Percentiles rank a stretch among this genome's conserved stretches.
phyloP scores from a whole-genome alignment of 1,140 invertebrate species.

The Drosophila suzukii region DNA sequence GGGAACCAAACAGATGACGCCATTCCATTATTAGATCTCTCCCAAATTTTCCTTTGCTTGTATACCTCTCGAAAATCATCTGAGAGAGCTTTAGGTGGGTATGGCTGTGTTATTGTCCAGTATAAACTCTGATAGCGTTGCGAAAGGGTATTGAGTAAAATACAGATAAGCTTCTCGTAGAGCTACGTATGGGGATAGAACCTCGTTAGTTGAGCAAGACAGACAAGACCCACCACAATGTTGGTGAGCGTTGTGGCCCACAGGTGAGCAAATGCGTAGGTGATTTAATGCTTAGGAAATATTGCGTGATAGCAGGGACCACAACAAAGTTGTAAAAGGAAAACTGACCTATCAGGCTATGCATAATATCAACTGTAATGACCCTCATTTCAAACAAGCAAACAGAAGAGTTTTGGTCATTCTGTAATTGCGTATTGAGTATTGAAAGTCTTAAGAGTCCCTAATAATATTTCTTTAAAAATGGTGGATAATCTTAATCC shows the following conservation, averaged over 20 bases:
- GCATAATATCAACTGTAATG: constrained; percentile 10
- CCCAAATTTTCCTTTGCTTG: constrained; percentile 8
- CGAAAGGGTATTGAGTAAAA: constrained; percentile 18
- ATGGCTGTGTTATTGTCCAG: constrained; percentile 29
- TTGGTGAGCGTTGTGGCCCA: constrained; percentile 59
- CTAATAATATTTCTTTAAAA: too few relatives aligned
- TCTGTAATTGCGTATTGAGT: too few relatives aligned
- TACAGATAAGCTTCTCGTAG: constrained; percentile 32
- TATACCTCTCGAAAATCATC: constrained; percentile 15
- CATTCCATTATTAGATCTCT: constrained; percentile 26
- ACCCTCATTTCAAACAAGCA: background rate
- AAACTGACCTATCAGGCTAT: constrained; percentile 20
- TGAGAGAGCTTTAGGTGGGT: constrained; percentile 35
- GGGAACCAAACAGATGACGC: constrained; percentile 26
- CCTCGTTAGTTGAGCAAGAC: constrained; percentile 11
- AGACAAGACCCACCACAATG: constrained; percentile 42
- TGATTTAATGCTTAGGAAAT: background rate
- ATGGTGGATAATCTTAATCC: too few relatives aligned
- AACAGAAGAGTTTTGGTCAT: background rate
- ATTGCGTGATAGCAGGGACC: background rate
- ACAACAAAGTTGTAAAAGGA: background rate
- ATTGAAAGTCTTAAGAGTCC: too few relatives aligned
- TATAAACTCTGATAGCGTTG: constrained; percentile 22
- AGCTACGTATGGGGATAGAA: constrained; percentile 8
- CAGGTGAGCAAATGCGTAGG: constrained; percentile 56